These are phyloP conservation scores for Augochlora pura DNA, from an alignment of 1,140 invertebrate genomes.

Conservation along the genomic window DNA sequence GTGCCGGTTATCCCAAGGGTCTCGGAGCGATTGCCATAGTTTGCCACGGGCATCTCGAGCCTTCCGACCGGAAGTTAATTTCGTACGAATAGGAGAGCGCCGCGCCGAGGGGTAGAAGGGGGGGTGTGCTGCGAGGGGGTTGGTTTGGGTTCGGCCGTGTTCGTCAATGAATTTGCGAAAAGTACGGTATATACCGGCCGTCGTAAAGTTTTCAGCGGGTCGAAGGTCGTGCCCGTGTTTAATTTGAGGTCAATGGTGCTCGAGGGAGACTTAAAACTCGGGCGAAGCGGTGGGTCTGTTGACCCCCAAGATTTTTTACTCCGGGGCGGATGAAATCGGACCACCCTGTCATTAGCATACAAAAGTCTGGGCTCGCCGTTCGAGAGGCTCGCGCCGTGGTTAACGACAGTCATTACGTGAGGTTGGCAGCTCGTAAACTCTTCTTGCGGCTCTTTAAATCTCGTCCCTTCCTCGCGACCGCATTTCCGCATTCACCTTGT, in stretches of 20 bases:
- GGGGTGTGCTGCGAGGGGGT: not conserved
- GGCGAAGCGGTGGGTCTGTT: constrained; percentile 59
- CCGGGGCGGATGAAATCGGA: constrained; percentile 64
- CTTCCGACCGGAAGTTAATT: constrained; percentile 29
- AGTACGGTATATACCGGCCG: constrained; percentile 1
- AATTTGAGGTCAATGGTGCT: constrained; percentile 67
- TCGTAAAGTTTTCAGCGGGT: constrained; percentile 50
- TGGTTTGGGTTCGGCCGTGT: no score
- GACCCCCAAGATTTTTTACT: constrained; percentile 65
- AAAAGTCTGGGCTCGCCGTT: constrained; percentile 54
- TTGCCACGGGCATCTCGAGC: not conserved
- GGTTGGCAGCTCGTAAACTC: constrained; percentile 60
- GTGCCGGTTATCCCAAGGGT: constrained; percentile 30
- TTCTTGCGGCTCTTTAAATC: constrained; percentile 55
- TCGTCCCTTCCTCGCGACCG: constrained; percentile 47
- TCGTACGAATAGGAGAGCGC: constrained; percentile 9
- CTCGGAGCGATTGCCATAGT: not conserved
- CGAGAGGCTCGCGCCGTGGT: constrained; percentile 57
- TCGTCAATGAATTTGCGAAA: constrained; percentile 39
- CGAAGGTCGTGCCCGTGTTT: constrained; percentile 53
- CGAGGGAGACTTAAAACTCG: constrained; percentile 64
- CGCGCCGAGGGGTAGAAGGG: no score
- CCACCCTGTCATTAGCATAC: constrained; percentile 72
- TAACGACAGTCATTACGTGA: constrained; percentile 72
- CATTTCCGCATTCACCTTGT: constrained; percentile 60